Base-by-base conservation (phyloP, 2,113 vertebrate genomes). In the Atrichornis clamosus region DNA sequence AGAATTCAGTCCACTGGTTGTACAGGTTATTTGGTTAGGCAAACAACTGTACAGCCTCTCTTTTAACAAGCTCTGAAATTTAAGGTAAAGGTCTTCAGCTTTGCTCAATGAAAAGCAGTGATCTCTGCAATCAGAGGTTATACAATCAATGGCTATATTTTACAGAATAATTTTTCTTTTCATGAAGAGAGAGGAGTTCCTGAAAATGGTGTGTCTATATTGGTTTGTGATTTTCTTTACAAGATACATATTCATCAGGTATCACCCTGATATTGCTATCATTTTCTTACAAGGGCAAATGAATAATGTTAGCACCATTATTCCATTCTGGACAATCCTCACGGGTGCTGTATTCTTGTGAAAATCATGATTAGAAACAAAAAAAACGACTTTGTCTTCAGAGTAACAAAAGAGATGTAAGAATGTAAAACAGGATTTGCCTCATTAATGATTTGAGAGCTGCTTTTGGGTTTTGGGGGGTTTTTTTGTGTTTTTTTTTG, bases 401-500 rank as follows among this genome's bases (percentile, higher is more conserved):
- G 30, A 46, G 5, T 49, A 89, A 60, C 11, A 68, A 46, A 60
- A 44, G 18, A 73, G 9, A 21, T 28, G 6, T 1, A 37, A 41
- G 13, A 94, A 64, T 27, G 8, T 37, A 68, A 64, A 85, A 63
- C 63, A 39, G 9, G 12, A 53, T 11, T 53, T 63, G 4, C 4
- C 50, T 60, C 18, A 84, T 44, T 20, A 68, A 1, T 82, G 7
- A 7, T 33, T n/a, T 56, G 32, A 53, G 24, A n/a, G 2, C 3
- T 52, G 3, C 1, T 7, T 47, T 41, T 63, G n/a, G n/a, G n/a
- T n/a, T n/a, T 52, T 5, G 1, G 10, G 10, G 24, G 9, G 11
- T 2, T 44, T 68, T 44, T 39, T 0, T n/a, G n/a, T n/a, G n/a
- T n/a, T n/a, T 41, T 41, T 41, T 41, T 41, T 41, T 41, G 9